phyloP scores from a whole-genome alignment of 2,888 invertebrate genomes.

The Dicyrtomina minuta region DNA sequence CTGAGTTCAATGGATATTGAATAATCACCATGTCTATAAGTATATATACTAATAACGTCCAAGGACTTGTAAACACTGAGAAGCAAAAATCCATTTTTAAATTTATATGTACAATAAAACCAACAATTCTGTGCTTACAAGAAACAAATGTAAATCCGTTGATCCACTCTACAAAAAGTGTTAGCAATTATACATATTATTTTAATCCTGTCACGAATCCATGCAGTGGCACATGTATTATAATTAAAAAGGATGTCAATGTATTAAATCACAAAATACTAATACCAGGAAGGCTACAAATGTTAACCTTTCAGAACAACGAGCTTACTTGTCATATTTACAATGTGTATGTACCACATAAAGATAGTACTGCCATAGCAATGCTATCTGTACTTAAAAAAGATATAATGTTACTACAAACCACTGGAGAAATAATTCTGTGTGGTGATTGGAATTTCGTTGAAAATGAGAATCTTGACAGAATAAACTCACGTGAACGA shows the following conservation, averaged over 20 bases:
- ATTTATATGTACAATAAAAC: background rate
- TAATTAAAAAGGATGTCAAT: background rate
- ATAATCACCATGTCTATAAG: background rate
- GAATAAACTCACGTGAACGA: too few species aligned
- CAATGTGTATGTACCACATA: too few species aligned
- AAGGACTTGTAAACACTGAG: background rate
- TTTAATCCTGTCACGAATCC: background rate
- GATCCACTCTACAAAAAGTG: background rate
- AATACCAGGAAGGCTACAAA: background rate
- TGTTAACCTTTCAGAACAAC: background rate
- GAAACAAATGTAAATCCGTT: background rate
- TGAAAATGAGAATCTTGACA: too few species aligned
- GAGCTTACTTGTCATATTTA: too few species aligned
- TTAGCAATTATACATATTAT: background rate
- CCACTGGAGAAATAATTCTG: too few species aligned
- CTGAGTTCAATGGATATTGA: background rate
- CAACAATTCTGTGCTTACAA: background rate
- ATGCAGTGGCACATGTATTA: background rate
- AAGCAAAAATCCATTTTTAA: background rate
- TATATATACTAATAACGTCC: background rate
- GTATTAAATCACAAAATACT: background rate
- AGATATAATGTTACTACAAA: too few species aligned
- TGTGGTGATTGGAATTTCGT: too few species aligned
- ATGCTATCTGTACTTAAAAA: too few species aligned
- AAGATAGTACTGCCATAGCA: too few species aligned